These are phyloP conservation scores for Lathronympha strigana DNA, from an alignment of 2,888 invertebrate genomes.

Conservation along the genomic window DNA sequence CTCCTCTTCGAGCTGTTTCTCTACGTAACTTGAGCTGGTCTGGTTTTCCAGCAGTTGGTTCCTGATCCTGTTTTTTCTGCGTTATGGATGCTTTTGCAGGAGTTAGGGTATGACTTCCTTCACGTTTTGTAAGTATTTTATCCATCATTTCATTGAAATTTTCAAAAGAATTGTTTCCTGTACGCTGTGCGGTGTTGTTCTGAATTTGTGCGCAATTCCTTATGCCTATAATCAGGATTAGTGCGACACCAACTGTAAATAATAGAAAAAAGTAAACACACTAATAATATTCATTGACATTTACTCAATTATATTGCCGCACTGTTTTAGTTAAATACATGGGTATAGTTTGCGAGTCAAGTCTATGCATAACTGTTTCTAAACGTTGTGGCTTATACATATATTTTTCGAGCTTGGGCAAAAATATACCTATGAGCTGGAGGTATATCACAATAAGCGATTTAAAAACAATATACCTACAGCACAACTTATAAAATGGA, in stretches of 20 bases:
- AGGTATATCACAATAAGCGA: not conserved
- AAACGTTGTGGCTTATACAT: too few relatives aligned
- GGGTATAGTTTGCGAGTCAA: too few relatives aligned
- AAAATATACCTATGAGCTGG: too few relatives aligned
- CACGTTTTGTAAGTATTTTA: conserved; percentile 49
- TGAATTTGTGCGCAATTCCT: conserved; percentile 1
- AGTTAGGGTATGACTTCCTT: conserved; percentile 24
- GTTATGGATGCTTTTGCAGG: conserved; percentile 6
- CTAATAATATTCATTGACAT: not conserved
- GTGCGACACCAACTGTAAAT: conserved; percentile 23
- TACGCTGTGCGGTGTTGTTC: not conserved
- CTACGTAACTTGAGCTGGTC: not conserved
- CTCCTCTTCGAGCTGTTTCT: not conserved
- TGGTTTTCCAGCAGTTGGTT: not conserved
- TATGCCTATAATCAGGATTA: conserved; percentile 18
- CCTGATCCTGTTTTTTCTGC: not conserved
- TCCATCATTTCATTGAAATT: conserved; percentile 50
- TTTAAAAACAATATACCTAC: not conserved
- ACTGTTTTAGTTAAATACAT: too few relatives aligned
- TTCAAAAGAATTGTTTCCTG: conserved; percentile 45
- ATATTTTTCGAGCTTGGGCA: too few relatives aligned
- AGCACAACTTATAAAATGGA: not conserved
- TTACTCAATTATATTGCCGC: not conserved
- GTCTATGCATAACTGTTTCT: too few relatives aligned
- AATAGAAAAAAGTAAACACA: conserved; percentile 1